A percentile compares a stretch with the other conserved stretches of the same genome.
phyloP scores from a whole-genome alignment of 1,140 invertebrate species.

The Drosophila saltans region DNA sequence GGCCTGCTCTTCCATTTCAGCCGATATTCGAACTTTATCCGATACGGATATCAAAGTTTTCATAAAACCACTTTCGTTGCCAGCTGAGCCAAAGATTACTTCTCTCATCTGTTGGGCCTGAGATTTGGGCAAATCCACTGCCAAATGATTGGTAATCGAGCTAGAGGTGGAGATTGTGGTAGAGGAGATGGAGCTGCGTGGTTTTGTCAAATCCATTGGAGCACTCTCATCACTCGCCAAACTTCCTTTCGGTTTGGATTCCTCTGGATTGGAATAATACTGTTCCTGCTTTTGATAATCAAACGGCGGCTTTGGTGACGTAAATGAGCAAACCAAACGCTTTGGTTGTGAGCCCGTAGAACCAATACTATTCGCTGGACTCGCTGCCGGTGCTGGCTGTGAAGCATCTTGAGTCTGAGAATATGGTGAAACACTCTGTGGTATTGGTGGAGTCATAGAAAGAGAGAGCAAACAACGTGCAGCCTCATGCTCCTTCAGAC shows the following conservation, averaged over 20 bases:
- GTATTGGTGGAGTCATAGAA: conserved; percentile 84
- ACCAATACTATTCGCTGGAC: conserved; percentile 69
- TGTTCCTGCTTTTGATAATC: conserved; percentile 82
- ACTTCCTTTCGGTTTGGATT: conserved; percentile 67
- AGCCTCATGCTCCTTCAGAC: conserved; percentile 92
- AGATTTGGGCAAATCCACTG: conserved; percentile 55
- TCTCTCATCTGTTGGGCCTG: conserved; percentile 78
- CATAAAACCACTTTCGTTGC: conserved; percentile 74
- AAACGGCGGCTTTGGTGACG: conserved; percentile 79
- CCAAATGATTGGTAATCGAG: conserved; percentile 4
- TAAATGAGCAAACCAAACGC: conserved; percentile 74
- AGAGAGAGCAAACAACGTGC: conserved; percentile 93
- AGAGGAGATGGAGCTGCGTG: conserved; percentile 33
- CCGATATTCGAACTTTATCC: conserved; percentile 76
- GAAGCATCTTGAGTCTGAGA: conserved; percentile 46
- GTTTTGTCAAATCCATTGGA: conserved; percentile 81
- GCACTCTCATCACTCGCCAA: conserved; percentile 67
- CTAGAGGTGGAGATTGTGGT: conserved; percentile 3
- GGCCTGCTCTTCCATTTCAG: conserved; percentile 69
- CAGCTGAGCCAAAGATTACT: conserved; percentile 71
- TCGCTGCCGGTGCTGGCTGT: conserved; percentile 46
- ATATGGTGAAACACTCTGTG: conserved; percentile 65
- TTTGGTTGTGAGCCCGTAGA: conserved; percentile 60
- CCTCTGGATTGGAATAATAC: conserved; percentile 82
- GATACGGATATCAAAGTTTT: conserved; percentile 79